A percentile compares a stretch with the other conserved stretches of the same genome.
Evolutionary conservation across 2,888 invertebrate species (phyloP).

Genomic region (Hipparchia sbordonii): DNA sequence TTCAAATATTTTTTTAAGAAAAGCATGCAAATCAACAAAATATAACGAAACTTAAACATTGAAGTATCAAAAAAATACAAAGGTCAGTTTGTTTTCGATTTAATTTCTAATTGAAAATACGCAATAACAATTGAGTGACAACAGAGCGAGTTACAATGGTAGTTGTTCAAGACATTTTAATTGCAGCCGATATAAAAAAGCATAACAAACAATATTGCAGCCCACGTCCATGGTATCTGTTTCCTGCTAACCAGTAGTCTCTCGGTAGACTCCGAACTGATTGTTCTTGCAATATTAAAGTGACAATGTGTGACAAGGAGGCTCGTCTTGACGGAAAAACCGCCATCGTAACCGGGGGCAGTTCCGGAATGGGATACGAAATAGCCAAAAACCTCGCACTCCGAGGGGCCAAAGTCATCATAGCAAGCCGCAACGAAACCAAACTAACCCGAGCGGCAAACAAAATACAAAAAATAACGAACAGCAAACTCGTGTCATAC

Average conservation of each 20-base stretch:
- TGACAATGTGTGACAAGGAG: constrained; percentile 55
- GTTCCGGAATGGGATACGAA: constrained; percentile 72
- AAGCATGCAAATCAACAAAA: background rate
- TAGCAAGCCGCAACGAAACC: constrained; percentile 77
- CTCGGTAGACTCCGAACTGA: constrained; percentile 31
- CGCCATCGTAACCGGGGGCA: constrained; percentile 69
- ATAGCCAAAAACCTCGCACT: constrained; percentile 70
- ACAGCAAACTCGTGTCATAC: constrained; percentile 60
- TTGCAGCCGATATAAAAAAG: constrained; percentile 14
- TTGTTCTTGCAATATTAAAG: constrained; percentile 19
- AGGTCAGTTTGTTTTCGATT: background rate
- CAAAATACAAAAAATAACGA: constrained; percentile 57
- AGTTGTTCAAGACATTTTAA: constrained; percentile 23
- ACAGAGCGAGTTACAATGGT: background rate
- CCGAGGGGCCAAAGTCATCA: constrained; percentile 75
- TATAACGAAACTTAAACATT: constrained; percentile 5
- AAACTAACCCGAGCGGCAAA: constrained; percentile 65
- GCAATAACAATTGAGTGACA: constrained; percentile 10
- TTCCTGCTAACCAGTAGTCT: constrained; percentile 36
- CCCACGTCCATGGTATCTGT: background rate
- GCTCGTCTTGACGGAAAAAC: constrained; percentile 63
- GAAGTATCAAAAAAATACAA: background rate
- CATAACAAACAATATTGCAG: constrained; percentile 1
- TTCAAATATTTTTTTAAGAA: too few species aligned
- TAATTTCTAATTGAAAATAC: constrained; percentile 2